Base-by-base conservation (phyloP, 2,113 vertebrate species). In the Acanthochromis polyacanthus region DNA sequence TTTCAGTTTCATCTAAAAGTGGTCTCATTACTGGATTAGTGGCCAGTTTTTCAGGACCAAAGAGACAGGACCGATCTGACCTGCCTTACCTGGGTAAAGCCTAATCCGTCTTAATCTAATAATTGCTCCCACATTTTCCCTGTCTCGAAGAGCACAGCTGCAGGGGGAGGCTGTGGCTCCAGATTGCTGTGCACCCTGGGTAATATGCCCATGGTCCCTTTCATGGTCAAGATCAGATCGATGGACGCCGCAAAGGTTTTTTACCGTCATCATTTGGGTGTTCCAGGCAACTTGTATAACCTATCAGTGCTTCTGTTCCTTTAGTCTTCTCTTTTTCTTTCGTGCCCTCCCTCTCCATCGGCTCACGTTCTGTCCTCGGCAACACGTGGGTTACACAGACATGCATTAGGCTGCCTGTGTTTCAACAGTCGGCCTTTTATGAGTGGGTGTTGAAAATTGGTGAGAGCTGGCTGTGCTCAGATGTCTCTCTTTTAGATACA, bases 391-490 rank as follows among this genome's bases (percentile, higher is more conserved):
- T 61, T 63, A 50, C 30, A 19, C 40, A 36, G 64, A 55, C 66
- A 76, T 58, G 52, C 83, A 82, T 89, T 83, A 90, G 66, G 22
- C 85, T 52, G 80, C 74, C 76, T 64, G 55, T 58, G 88, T 90
- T 90, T 91, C 91, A 93, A 75, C 92, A 87, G 86, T 56, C 74
- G 0, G 51, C 82, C 63, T 69, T 82, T 92, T 91, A 93, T 92
- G 93, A 93, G 92, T 86, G 87, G 89, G 89, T 92, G 93, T 90
- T 93, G 92, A 93, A 87, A 93, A 64, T 70, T 32, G 74, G 55
- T 62, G 76, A 62, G 84, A 67, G 88, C 77, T 50, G 77, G 71
- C 82, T 68, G 19, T 17, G 56, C 84, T 89, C 82, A 75, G 86
- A 90, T 86, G 83, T 88, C 90, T 88, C 55, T 83, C 69, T 92